These are phyloP conservation scores for Wasmannia auropunctata DNA, from an alignment of 1,140 invertebrate genomes.

Conservation along the genomic window DNA sequence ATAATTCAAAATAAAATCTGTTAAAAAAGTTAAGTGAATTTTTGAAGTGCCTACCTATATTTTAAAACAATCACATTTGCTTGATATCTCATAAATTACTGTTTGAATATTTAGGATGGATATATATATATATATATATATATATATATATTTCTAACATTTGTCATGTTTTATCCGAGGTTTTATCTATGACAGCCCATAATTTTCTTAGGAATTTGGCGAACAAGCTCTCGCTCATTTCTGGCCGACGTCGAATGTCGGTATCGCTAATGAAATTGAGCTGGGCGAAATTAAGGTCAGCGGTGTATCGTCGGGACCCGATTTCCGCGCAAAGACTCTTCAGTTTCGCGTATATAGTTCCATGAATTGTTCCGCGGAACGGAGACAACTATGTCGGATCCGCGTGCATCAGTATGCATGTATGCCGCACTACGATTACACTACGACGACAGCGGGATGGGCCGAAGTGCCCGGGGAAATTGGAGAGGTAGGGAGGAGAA, in stretches of 20 bases:
- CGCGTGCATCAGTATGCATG: constrained; percentile 1
- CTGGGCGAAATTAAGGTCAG: constrained; percentile 20
- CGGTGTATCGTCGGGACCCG: background rate
- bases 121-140: too few species aligned
- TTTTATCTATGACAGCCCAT: background rate
- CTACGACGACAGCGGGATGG: constrained; percentile 20
- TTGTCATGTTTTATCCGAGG: background rate
- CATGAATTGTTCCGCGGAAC: constrained; percentile 21
- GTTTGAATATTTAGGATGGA: background rate
- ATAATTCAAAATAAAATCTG: background rate
- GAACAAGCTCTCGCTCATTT: background rate
- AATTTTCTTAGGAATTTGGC: background rate
- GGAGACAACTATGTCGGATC: constrained; percentile 29
- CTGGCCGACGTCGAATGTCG: background rate
- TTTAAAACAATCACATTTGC: background rate
- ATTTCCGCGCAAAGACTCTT: background rate
- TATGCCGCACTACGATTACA: constrained; percentile 23
- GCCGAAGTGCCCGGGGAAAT: constrained; percentile 45
- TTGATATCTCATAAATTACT: background rate
- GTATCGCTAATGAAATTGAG: constrained; percentile 3
- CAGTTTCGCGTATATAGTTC: constrained; percentile 20
- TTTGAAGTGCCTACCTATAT: background rate
- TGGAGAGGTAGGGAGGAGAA: constrained; percentile 40
- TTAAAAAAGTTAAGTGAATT: background rate
- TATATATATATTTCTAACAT: background rate